Evolutionary conservation across 2,113 vertebrate species (phyloP).

Genomic region (Brachyhypopomus gauderio): DNA sequence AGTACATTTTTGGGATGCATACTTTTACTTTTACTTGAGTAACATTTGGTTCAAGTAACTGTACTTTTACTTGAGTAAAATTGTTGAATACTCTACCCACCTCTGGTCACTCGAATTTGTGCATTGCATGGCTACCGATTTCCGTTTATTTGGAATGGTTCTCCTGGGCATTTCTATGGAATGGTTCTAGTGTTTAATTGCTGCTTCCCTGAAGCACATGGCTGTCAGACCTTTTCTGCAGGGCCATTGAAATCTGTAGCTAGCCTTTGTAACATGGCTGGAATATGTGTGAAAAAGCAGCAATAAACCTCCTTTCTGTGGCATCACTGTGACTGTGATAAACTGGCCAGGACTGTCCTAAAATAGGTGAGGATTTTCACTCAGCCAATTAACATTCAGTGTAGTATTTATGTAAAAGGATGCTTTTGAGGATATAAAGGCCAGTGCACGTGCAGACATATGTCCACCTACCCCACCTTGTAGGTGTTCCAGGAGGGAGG

Average conservation of each 20-base stretch:
- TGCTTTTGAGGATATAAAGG: neutral
- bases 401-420: neutral
- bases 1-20: too few species aligned
- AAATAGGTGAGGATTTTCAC: neutral
- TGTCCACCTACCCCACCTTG: neutral
- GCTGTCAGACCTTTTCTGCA: conserved; percentile 1
- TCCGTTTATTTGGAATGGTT: neutral
- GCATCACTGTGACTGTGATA: neutral
- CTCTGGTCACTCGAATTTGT: too few species aligned
- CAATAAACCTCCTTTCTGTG: neutral
- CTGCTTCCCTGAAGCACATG: neutral
- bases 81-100: too few species aligned
- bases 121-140: too few species aligned
- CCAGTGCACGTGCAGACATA: neutral
- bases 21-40: too few species aligned
- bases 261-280: neutral
- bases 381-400: too few species aligned
- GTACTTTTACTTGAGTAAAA: too few species aligned
- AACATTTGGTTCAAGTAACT: too few species aligned
- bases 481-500: conserved; percentile 37
- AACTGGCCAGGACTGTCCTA: neutral
- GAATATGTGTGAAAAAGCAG: neutral
- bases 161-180: neutral
- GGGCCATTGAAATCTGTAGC: neutral
- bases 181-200: neutral